Base-by-base conservation (phyloP, 2,888 invertebrate genomes). In the Biston stratarius region DNA sequence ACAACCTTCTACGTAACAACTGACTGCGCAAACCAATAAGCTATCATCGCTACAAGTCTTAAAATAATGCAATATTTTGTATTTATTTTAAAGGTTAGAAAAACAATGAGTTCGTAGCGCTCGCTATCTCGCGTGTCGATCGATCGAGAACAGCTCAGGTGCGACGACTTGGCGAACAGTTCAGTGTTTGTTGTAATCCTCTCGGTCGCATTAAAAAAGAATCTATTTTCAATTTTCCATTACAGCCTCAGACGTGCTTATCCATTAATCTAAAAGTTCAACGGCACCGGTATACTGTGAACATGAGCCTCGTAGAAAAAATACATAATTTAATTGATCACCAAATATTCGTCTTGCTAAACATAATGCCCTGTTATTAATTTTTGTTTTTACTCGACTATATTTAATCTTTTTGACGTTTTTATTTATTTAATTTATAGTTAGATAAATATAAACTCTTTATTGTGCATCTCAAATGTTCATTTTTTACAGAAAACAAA, bases 261-360 rank as follows among this genome's bases (percentile, higher is more conserved):
- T 61, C 66, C 66, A 61, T 58, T 58, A 51, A 66, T 66, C 42
- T 57, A 33, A 15, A 47, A 56, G 66, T 61, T 66, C 56, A 61
- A 57, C 45, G 56, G 48, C 64, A 42, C 40, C n/a, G 9, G 15
- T 40, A n/a, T 58, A 48, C 59, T 58, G 5, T 0, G 33, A 45
- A 58, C 45, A 42, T 10, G 51, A 64, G 24, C 12, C 58, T 53
- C 53, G 64, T 59, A 48, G 14, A 42, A 64, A 64, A 45, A 56
- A 14, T 9, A 52, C 11, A 38, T 6, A 5, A 38, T 38, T 38
- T 38, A 38, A 38, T 38, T 38, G 6, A 2, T 0, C 38, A 9
- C 38, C 38, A 38, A 38, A 38, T 5, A 38, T 6, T 6, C 9
- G 1, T 38, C 8, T 38, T 38, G 0, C 0, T 38, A 38, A 38